Percentiles rank a stretch among this genome's conserved stretches.
These are phyloP conservation scores for Brenthis ino DNA, from an alignment of 2,888 invertebrate species.

Conservation along the genomic window DNA sequence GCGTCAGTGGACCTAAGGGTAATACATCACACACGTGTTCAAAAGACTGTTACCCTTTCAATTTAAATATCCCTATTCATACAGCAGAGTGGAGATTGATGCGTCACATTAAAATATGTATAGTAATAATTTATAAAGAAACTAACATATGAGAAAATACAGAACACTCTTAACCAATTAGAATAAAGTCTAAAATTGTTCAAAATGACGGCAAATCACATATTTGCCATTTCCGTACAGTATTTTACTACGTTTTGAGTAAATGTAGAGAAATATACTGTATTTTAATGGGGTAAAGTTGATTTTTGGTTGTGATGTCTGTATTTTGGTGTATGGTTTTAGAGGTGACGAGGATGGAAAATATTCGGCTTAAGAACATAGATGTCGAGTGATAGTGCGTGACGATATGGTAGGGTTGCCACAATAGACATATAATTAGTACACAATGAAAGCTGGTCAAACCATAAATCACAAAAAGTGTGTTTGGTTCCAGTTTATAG, in stretches of 20 bases:
- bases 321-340: constrained; percentile 39
- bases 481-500: not conserved
- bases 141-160: constrained; percentile 28
- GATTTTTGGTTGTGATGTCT: constrained; percentile 39
- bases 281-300: constrained; percentile 24
- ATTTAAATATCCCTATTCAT: constrained; percentile 69
- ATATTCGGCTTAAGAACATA: constrained; percentile 73
- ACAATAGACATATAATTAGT: constrained; percentile 9
- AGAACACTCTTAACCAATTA: constrained; percentile 15
- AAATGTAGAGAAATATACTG: constrained; percentile 36
- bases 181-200: constrained; percentile 41
- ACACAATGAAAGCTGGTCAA: not conserved
- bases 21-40: constrained; percentile 55
- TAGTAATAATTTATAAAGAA: constrained; percentile 55
- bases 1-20: constrained; percentile 41
- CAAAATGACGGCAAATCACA: constrained; percentile 12
- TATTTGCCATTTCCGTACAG: constrained; percentile 33
- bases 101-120: constrained; percentile 65
- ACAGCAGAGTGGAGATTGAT: constrained; percentile 61
- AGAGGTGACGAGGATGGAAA: constrained; percentile 78
- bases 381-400: constrained; percentile 74
- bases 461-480: not conserved
- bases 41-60: constrained; percentile 61
- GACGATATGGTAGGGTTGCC: constrained; percentile 63
- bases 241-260: constrained; percentile 17